These are phyloP conservation scores for Drosophila nannoptera DNA, from an alignment of 1,140 invertebrate species.

Conservation along the genomic window DNA sequence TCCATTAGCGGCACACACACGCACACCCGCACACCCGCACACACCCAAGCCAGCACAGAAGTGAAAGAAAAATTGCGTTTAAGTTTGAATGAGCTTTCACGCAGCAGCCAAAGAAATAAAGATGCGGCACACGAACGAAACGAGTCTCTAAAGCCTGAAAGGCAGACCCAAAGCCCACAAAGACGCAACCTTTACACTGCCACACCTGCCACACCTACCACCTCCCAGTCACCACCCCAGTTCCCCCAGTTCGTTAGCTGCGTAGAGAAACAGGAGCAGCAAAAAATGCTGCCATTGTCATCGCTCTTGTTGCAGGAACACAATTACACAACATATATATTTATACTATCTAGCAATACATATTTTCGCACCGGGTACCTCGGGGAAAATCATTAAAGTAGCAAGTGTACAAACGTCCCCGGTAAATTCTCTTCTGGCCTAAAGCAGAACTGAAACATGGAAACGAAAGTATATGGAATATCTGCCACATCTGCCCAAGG, in stretches of 20 bases:
- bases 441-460: too few species aligned
- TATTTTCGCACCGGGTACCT: background rate
- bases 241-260: background rate
- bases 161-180: background rate
- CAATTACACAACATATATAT: slow-evolving; percentile 51
- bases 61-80: slow-evolving; percentile 69
- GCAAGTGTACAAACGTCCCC: too few species aligned
- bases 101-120: slow-evolving; percentile 40
- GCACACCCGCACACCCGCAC: slow-evolving; percentile 12
- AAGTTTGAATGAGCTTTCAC: slow-evolving; percentile 71
- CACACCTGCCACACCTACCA: too few species aligned
- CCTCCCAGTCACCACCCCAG: background rate
- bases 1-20: background rate
- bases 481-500: too few species aligned
- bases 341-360: background rate
- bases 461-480: too few species aligned
- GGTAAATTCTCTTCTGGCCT: too few species aligned
- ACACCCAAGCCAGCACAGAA: slow-evolving; percentile 7
- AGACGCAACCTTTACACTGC: too few species aligned
- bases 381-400: too few species aligned
- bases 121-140: slow-evolving; percentile 27
- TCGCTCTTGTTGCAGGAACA: slow-evolving; percentile 41
- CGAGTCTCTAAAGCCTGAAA: slow-evolving; percentile 30
- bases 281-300: slow-evolving; percentile 60
- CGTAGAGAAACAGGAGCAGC: slow-evolving; percentile 8